Evolutionary conservation across 2,888 invertebrate genomes (phyloP), one percentile per base, ranked within the genome.

Genomic region (Agapostemon virescens): DNA sequence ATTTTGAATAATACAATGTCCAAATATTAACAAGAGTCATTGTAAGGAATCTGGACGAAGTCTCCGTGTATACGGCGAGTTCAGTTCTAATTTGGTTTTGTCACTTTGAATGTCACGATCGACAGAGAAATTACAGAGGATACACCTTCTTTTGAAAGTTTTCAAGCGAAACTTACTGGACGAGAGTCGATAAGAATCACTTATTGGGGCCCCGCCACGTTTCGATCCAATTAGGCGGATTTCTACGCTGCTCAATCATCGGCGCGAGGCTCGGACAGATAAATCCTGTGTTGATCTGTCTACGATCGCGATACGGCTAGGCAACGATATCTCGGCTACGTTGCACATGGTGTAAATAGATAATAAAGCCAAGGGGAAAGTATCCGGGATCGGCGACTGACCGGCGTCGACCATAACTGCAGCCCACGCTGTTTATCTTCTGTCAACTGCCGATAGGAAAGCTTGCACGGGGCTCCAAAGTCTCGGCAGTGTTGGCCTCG

Each of bases 261-360:
- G 4, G 15, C 40, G 61, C 33, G n/a, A n/a, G n/a, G 23, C 30
- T 30, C 42, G 20, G 36, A 58, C n/a, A 7, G 64, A 77, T 42
- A 66, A 70, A 71, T 71, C 20, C 81, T 71, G 33, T 49, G 82
- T 81, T 70, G 74, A 82, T 82, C 74, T 33, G 20, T 58, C 30
- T n/a, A 9, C 30, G 45, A 72, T 72, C 72, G 58, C 36, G 74
- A 77, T 77, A 76, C 20, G 30, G 40, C 52, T 30, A 4, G 58
- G 13, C 58, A 15, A 23, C 66, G 74, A 45, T 82, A 84, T 77
- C 49, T 49, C 83, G 69, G 9, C 13, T 40, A 68, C 69, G 80
- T 77, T 73, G 69, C 77, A 80, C 80, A 83, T 84, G 79, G 83
- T 83, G 85, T 68, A 86, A 83, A 86, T 82, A 84, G 84, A 84